A percentile compares a stretch with the other conserved stretches of the same genome.
phyloP scores from a whole-genome alignment of 2,113 vertebrate species.

The Chroicocephalus ridibundus region DNA sequence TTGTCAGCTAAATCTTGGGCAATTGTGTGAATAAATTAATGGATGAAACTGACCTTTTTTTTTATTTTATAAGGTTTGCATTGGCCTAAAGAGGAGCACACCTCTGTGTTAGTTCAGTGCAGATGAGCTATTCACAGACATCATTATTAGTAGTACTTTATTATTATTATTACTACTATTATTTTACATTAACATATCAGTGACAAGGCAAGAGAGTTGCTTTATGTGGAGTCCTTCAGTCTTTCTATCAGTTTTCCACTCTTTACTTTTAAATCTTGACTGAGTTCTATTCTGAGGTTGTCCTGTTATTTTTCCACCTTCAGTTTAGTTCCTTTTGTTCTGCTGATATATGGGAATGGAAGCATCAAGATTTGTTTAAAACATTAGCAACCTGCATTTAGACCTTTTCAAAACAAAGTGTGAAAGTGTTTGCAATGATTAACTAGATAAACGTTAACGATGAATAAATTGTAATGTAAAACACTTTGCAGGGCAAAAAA shows the following conservation, averaged over 20 bases:
- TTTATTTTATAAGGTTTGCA: not conserved
- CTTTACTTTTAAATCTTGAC: not conserved
- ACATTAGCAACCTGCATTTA: not conserved
- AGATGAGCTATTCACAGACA: not conserved
- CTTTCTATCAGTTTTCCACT: not conserved
- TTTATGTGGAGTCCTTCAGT: not conserved
- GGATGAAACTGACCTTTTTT: not conserved
- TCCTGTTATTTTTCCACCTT: not conserved
- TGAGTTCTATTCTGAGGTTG: not conserved
- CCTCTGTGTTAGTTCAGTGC: not conserved
- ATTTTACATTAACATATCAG: not conserved
- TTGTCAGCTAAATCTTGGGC: conserved; percentile 30
- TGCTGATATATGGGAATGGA: not conserved
- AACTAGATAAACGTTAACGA: not conserved
- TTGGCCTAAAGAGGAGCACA: not conserved
- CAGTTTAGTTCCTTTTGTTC: not conserved
- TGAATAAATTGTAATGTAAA: not conserved
- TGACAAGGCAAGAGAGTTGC: not conserved
- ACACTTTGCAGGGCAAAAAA: not conserved
- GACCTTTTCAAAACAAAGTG: not conserved
- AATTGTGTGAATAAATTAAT: conserved; percentile 33
- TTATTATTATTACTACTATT: too few relatives aligned
- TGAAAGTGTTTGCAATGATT: not conserved
- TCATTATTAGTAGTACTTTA: not conserved
- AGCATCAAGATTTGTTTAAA: not conserved